phyloP scores from a whole-genome alignment of 2,113 vertebrate species.

The Leptosomus discolor region DNA sequence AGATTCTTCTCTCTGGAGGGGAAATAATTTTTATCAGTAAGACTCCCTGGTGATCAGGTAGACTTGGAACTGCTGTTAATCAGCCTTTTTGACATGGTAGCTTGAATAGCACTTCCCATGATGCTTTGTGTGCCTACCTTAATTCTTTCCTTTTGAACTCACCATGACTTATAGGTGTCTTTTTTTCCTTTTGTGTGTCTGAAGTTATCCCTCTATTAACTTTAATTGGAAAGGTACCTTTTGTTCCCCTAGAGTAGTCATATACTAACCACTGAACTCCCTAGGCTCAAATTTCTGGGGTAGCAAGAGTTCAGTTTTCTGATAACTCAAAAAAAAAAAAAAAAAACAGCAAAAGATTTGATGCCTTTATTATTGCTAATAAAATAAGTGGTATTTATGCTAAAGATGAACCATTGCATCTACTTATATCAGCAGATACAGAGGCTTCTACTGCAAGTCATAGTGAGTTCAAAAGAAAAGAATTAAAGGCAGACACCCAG shows the following conservation, averaged over 20 bases:
- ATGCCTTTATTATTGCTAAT: slow-evolving; percentile 35
- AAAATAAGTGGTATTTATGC: slow-evolving; percentile 16
- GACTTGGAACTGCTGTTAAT: slow-evolving; percentile 81
- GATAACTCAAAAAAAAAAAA: slow-evolving; percentile 44
- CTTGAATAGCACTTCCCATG: slow-evolving; percentile 83
- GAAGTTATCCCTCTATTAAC: slow-evolving; percentile 82
- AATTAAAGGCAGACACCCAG: slow-evolving; percentile 27
- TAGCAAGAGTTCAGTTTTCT: slow-evolving; percentile 73
- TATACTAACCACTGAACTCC: slow-evolving; percentile 76
- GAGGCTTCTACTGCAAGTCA: slow-evolving; percentile 5
- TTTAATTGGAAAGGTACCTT: slow-evolving; percentile 84
- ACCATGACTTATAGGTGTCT: slow-evolving; percentile 78
- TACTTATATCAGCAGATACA: background rate
- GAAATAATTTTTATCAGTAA: slow-evolving; percentile 82
- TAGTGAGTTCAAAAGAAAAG: slow-evolving; percentile 61
- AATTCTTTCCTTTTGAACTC: slow-evolving; percentile 83
- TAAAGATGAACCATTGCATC: background rate
- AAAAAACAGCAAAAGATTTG: background rate
- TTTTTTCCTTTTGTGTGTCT: slow-evolving; percentile 80
- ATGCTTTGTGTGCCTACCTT: slow-evolving; percentile 79
- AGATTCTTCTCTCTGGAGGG: slow-evolving; percentile 78
- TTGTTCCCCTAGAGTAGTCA: slow-evolving; percentile 76
- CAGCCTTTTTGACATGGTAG: slow-evolving; percentile 78
- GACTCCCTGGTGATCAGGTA: slow-evolving; percentile 83
- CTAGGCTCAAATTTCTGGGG: slow-evolving; percentile 73